Evolutionary conservation across 1,140 invertebrate species (phyloP), one percentile per base, ranked within the genome.

Genomic region (Copidosoma floridanum): DNA sequence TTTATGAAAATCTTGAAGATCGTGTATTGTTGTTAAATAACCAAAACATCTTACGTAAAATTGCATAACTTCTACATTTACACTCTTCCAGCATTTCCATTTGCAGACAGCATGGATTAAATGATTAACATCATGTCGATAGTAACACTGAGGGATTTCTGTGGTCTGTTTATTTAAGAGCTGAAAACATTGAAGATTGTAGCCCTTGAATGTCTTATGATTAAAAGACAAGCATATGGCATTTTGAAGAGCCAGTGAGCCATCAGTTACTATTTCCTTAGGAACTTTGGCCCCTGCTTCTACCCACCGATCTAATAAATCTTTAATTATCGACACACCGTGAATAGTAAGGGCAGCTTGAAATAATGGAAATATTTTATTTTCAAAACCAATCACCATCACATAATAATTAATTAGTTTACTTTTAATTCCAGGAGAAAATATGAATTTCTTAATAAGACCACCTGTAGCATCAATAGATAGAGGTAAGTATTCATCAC

Each of bases 231-330:
- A 26, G n/a, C 14, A 18, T 10, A 35, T 35, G 3, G 27, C 47
- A 35, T 10, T 50, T 50, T 50, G 47, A 8, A 47, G 27, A 2
- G 44, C 3, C 27, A 47, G 11, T 10, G 44, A 24, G 4, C 44
- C 44, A 47, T 47, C 44, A 11, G 23, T 47, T 26, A 18, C 21
- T 10, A 32, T 50, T 35, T 20, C 47, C 12, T 35, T 50, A 18
- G 47, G 47, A 20, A 50, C 27, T 35, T 50, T 50, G 2, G 47
- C 47, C 11, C 47, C 47, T 32, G 4, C 11, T 50, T 50, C 47
- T 18, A 50, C 35, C 47, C 47, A 50, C 10, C 10, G 20, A 2
- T 2, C 6, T 8, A 50, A 20, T 10, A 35, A 32, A 27, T 35
- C 29, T 21, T 12, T 2, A 38, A 51, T 21, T 2, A 51, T 38